Evolutionary conservation across 37 sponge, comb jelly and placozoan genomes (phyloP), one percentile per base, ranked within the genome.

Genomic region (Eunapius fragilis): DNA sequence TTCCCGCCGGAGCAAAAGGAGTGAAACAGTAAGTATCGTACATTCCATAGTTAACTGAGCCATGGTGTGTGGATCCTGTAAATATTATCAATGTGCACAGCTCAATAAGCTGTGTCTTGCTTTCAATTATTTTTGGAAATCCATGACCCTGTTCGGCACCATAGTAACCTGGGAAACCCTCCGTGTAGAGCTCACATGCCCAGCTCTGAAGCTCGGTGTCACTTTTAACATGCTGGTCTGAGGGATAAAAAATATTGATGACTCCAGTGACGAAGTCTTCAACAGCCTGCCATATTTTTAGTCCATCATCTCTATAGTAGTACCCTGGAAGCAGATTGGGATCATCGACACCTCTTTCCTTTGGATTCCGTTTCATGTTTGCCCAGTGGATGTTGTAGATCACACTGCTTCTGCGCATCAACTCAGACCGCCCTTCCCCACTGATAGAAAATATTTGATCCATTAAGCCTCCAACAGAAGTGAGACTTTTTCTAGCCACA

Each of bases 231-330:
- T 82, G 84, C 28, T 77, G 48, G 70, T 89, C 90, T 0, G 34
- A 36, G 19, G 34, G 79, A 83, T 93, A 93, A 67, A 83, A 85
- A 25, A 86, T 17, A 26, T 68, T 69, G 30, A 93, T 10, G 5
- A 93, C 82, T 22, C 78, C 79, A 0, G 35, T 26, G 24, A 85
- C 89, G 37, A 69, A 89, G n/a, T 74, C 28, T 32, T 82, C 77
- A 10, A 93, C 79, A 34, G 87, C 85, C 38, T 90, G 80, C 94
- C 94, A 90, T 25, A 89, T 70, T 41, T 33, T n/a, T 37, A 89
- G 38, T 0, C 90, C 92, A 71, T 95, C 92, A 80, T 95, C 95
- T 26, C 95, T 83, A 78, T 92, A 95, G 84, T 87, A 80, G 84
- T 92, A 95, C 71, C 78, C 58, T 7, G 95, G 95, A 19, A 94